Evolutionary conservation across 2,113 vertebrate species (phyloP).

Genomic region (Ptyas mucosa): DNA sequence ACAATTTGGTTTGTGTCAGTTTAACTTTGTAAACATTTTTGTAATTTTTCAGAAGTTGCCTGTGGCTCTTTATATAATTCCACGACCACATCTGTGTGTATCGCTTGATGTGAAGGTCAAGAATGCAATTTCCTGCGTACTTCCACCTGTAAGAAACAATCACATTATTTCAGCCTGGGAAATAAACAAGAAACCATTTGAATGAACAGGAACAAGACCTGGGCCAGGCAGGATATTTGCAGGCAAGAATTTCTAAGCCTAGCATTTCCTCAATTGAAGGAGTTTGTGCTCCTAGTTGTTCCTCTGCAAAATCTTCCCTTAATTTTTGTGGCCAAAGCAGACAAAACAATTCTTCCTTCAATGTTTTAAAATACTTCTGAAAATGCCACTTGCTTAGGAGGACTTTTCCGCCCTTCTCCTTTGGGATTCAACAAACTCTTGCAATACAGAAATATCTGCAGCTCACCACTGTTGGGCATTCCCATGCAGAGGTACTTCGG

Average conservation of each 20-base stretch:
- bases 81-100: constrained; percentile 85
- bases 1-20: constrained; percentile 77
- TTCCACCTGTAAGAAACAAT: constrained; percentile 82
- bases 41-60: constrained; percentile 82
- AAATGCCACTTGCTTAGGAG: not conserved
- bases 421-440: not conserved
- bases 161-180: not conserved
- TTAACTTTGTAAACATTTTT: constrained; percentile 82
- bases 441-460: not conserved
- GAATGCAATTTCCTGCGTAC: constrained; percentile 81
- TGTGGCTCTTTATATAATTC: constrained; percentile 80
- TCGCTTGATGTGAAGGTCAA: constrained; percentile 84
- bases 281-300: not conserved
- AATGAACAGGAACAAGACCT: not conserved
- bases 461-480: constrained; percentile 82
- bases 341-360: not conserved
- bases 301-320: not conserved
- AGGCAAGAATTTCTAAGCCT: not conserved
- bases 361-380: not conserved
- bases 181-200: not conserved
- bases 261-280: not conserved
- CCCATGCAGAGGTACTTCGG: constrained; percentile 70
- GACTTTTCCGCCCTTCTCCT: not conserved
- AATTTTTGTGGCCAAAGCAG: not conserved
- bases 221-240: not conserved